phyloP scores from a whole-genome alignment of 2,113 vertebrate genomes.

The Cololabis saira region DNA sequence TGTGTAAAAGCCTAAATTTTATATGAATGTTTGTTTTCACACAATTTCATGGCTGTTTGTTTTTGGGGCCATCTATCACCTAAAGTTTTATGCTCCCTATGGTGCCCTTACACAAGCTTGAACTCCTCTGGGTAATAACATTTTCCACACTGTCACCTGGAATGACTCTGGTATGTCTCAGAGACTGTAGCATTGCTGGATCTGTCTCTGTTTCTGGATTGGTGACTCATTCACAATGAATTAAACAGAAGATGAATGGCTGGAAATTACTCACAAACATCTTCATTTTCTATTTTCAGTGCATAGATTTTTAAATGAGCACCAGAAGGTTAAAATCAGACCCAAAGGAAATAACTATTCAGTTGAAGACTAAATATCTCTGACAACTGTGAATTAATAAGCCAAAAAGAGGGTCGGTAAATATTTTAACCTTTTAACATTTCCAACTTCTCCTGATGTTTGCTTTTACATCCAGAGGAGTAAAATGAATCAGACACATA shows the following conservation, averaged over 20 bases:
- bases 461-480: background rate
- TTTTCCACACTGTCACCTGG: slow-evolving; percentile 15
- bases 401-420: background rate
- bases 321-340: slow-evolving; percentile 12
- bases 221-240: slow-evolving; percentile 8
- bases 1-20: background rate
- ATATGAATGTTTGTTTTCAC: background rate
- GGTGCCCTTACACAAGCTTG: slow-evolving; percentile 31
- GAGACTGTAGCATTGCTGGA: background rate
- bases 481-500: too few relatives aligned
- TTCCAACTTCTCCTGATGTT: background rate
- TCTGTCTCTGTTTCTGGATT: background rate
- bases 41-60: background rate
- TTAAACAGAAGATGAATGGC: slow-evolving; percentile 6
- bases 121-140: slow-evolving; percentile 42
- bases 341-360: background rate
- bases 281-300: slow-evolving; percentile 16
- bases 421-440: too few relatives aligned
- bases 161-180: background rate
- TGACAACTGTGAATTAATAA: background rate
- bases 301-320: slow-evolving; percentile 2
- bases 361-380: background rate
- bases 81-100: slow-evolving; percentile 14
- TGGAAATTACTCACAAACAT: background rate
- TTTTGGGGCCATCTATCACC: too few relatives aligned